Conservation (phyloP, 1,140 invertebrate genomes). For the Megalopta genalis region DNA sequence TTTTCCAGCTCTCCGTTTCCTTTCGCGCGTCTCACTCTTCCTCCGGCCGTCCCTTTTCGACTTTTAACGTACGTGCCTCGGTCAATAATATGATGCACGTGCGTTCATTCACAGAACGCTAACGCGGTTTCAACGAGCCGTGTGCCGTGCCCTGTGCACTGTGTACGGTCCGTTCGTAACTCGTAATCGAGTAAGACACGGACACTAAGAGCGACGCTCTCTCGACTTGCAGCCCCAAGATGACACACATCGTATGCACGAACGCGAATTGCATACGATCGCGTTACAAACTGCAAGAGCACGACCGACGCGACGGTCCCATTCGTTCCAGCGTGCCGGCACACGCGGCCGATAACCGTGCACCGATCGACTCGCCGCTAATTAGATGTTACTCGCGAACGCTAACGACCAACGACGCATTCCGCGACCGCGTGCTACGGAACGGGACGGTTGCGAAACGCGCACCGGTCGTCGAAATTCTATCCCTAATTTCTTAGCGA, state of each 20-base stretch:
- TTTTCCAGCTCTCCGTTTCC: constrained; percentile 13
- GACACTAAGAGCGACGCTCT: constrained; percentile 33
- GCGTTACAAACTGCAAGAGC: background rate
- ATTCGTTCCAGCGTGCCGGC: constrained; percentile 15
- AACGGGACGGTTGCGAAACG: background rate
- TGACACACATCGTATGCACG: constrained; percentile 37
- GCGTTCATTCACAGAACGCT: constrained; percentile 46
- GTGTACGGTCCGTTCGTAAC: constrained; percentile 31
- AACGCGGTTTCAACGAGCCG: background rate
- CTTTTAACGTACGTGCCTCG: constrained; percentile 25
- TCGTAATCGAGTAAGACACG: constrained; percentile 33
- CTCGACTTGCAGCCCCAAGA: constrained; percentile 1
- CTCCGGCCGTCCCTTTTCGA: constrained; percentile 1
- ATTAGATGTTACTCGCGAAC: background rate
- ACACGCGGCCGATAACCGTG: background rate
- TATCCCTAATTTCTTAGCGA: too few relatives aligned
- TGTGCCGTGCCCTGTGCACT: background rate
- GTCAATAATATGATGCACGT: constrained; percentile 37
- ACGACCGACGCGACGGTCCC: constrained; percentile 33
- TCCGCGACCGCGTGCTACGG: too few relatives aligned
- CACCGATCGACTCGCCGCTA: background rate
- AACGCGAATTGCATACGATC: constrained; percentile 15
- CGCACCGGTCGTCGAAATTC: too few relatives aligned
- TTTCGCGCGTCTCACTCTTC: background rate
- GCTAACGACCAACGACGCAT: background rate